These are phyloP conservation scores for Lochmaea crataegi DNA, from an alignment of 2,888 invertebrate species.

Conservation along the genomic window DNA sequence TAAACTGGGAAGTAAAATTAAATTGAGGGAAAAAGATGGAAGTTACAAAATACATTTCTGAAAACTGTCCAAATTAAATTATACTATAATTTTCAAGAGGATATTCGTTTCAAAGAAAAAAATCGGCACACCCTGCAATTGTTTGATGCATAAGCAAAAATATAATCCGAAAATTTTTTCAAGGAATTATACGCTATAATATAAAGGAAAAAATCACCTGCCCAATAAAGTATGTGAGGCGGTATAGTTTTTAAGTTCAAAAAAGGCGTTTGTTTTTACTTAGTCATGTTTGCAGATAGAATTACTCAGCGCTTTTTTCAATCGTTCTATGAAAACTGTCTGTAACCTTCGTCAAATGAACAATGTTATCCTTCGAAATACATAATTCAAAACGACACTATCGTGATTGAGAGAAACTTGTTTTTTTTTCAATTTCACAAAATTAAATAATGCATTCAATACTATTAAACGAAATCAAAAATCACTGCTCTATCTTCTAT, in stretches of 20 bases:
- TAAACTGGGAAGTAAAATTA: background rate
- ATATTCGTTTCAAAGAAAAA: no score
- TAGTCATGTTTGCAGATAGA: constrained; percentile 29
- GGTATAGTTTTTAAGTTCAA: background rate
- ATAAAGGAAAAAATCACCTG: constrained; percentile 13
- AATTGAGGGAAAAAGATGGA: no score
- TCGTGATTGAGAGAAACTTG: background rate
- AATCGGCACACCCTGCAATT: background rate
- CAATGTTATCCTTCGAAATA: constrained; percentile 13
- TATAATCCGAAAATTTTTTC: background rate
- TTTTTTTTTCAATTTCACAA: background rate
- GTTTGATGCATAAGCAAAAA: background rate
- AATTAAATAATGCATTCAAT: background rate
- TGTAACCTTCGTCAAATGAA: constrained; percentile 18
- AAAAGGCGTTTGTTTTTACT: constrained; percentile 26
- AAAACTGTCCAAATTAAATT: no score
- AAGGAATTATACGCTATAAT: background rate
- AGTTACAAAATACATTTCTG: no score
- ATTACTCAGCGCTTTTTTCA: constrained; percentile 25
- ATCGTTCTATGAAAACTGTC: constrained; percentile 12
- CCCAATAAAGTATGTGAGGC: constrained; percentile 4
- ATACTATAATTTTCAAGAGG: background rate
- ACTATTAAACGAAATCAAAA: background rate
- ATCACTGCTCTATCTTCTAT: no score
- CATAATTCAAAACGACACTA: background rate